Conservation (phyloP, 2,113 vertebrate species). For the Corythornis vintsioides region DNA sequence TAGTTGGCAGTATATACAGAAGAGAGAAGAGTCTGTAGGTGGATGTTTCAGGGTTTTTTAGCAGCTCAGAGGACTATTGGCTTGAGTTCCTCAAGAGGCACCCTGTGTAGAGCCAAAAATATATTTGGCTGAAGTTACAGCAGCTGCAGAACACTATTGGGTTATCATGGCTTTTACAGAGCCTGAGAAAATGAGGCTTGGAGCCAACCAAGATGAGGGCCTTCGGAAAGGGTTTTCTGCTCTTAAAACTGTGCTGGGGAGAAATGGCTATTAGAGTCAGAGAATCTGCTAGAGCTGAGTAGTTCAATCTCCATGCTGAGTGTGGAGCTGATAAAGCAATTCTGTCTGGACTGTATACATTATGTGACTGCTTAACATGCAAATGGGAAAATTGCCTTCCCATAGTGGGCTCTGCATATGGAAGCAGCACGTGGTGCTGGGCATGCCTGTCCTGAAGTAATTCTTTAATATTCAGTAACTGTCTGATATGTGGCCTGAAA, state of each 20-base stretch:
- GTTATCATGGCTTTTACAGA: background rate
- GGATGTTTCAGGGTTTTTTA: background rate
- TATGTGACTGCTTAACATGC: background rate
- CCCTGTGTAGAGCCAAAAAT: background rate
- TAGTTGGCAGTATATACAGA: background rate
- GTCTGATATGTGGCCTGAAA: background rate
- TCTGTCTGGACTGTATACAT: background rate
- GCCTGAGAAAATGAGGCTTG: background rate
- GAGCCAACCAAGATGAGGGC: background rate
- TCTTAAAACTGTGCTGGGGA: background rate
- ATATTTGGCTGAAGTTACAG: background rate
- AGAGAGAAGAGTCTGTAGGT: background rate
- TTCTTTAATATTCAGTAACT: background rate
- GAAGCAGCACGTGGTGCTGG: background rate
- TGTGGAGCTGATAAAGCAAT: background rate
- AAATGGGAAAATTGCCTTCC: background rate
- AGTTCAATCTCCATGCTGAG: background rate
- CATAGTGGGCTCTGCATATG: background rate
- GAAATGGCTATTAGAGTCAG: rapidly evolving
- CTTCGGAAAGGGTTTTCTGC: background rate
- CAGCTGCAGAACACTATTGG: background rate
- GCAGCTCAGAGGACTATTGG: background rate
- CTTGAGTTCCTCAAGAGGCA: background rate
- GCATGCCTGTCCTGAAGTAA: background rate
- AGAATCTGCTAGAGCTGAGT: background rate